Evolutionary conservation across 2,888 invertebrate species (phyloP).

Genomic region (Rhagium mordax): DNA sequence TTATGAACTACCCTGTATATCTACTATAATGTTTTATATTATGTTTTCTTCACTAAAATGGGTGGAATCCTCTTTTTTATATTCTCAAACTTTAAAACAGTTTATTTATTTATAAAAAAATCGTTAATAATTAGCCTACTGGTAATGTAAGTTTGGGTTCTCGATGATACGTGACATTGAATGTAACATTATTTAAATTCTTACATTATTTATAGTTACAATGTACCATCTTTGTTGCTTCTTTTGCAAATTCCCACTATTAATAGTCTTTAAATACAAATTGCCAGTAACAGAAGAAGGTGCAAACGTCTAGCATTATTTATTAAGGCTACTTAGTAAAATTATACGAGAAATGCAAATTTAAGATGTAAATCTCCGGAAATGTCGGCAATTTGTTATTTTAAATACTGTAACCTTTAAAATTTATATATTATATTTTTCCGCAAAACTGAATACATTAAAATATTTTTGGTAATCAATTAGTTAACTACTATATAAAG

Average conservation of each 20-base stretch:
- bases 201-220: constrained; percentile 25
- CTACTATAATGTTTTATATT: no score
- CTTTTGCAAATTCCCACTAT: constrained; percentile 19
- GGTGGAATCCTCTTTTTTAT: no score
- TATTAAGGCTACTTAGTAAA: background rate
- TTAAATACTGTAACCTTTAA: background rate
- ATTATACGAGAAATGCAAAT: background rate
- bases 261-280: constrained; percentile 17
- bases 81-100: no score
- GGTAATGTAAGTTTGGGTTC: background rate
- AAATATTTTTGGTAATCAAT: background rate
- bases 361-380: background rate
- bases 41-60: no score
- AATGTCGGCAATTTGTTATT: background rate
- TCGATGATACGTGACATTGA: constrained; percentile 16
- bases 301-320: background rate
- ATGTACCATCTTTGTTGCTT: constrained; percentile 14
- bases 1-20: no score
- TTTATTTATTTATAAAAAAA: no score
- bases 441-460: background rate
- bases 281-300: constrained; percentile 2
- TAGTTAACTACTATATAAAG: background rate
- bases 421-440: background rate
- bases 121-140: no score
- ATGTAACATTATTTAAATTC: constrained; percentile 22